Percentiles rank a stretch among this genome's conserved stretches.
These are phyloP conservation scores for Galagoides demidoff DNA, from an alignment of 2,797 vertebrate species.

Conservation along the genomic window DNA sequence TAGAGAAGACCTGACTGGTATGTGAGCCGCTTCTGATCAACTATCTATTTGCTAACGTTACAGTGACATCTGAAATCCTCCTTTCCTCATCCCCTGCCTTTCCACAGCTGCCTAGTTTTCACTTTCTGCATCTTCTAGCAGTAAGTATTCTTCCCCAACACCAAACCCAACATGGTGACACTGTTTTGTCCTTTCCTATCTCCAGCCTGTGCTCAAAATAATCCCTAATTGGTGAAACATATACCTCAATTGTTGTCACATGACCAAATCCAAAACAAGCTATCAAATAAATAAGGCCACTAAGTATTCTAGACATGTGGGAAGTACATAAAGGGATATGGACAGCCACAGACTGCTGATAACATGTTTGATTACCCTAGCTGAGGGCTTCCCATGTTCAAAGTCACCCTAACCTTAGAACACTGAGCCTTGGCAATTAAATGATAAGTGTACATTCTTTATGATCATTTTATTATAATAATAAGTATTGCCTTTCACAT, in stretches of 20 bases:
- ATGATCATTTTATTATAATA: conserved; percentile 53
- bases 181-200: background rate
- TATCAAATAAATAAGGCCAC: background rate
- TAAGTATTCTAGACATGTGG: background rate
- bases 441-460: conserved; percentile 44
- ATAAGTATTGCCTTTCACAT: conserved; percentile 49
- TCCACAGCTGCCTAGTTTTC: background rate
- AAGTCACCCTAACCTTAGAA: conserved; percentile 60
- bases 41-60: background rate
- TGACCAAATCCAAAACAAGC: conserved; percentile 29
- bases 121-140: background rate
- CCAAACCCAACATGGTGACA: background rate
- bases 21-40: background rate
- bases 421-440: conserved; percentile 11
- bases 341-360: background rate
- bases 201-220: conserved; percentile 21
- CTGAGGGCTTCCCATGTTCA: background rate
- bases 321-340: background rate
- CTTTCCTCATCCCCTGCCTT: background rate
- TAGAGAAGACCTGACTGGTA: background rate
- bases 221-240: background rate
- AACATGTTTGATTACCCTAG: conserved; percentile 24
- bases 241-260: background rate
- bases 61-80: background rate
- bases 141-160: background rate